A percentile compares a stretch with the other conserved stretches of the same genome.
Evolutionary conservation across 2,888 invertebrate species (phyloP).

Genomic region (Synanthedon formicaeformis): DNA sequence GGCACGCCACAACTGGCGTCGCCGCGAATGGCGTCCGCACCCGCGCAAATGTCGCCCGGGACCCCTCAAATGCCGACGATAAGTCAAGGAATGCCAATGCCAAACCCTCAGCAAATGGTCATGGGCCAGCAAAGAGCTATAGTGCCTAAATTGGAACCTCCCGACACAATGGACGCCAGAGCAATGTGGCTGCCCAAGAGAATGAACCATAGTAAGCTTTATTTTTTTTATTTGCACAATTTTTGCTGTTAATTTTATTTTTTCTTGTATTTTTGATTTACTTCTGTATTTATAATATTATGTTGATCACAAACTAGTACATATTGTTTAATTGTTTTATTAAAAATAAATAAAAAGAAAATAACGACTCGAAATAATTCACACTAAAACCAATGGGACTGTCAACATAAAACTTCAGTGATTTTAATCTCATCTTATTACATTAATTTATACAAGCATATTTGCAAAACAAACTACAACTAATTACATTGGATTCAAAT

Average conservation of each 20-base stretch:
- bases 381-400: too few relatives aligned
- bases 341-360: too few relatives aligned
- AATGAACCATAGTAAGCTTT: constrained; percentile 76
- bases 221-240: constrained; percentile 13
- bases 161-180: constrained; percentile 71
- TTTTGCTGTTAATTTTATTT: constrained; percentile 6
- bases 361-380: too few relatives aligned
- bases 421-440: too few relatives aligned
- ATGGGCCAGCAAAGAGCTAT: constrained; percentile 54
- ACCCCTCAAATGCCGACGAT: constrained; percentile 56
- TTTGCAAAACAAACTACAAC: too few relatives aligned
- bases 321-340: too few relatives aligned
- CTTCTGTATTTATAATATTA: too few relatives aligned
- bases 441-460: too few relatives aligned
- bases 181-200: constrained; percentile 75
- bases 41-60: constrained; percentile 58
- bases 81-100: constrained; percentile 51
- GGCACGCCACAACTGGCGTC: constrained; percentile 38
- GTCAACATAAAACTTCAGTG: too few relatives aligned
- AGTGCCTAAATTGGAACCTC: constrained; percentile 72
- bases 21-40: constrained; percentile 53
- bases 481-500: too few relatives aligned
- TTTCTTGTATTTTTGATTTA: constrained; percentile 15
- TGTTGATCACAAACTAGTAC: too few relatives aligned
- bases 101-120: constrained; percentile 47